Conservation (phyloP, 2,797 vertebrate genomes). For the Otus scops region DNA sequence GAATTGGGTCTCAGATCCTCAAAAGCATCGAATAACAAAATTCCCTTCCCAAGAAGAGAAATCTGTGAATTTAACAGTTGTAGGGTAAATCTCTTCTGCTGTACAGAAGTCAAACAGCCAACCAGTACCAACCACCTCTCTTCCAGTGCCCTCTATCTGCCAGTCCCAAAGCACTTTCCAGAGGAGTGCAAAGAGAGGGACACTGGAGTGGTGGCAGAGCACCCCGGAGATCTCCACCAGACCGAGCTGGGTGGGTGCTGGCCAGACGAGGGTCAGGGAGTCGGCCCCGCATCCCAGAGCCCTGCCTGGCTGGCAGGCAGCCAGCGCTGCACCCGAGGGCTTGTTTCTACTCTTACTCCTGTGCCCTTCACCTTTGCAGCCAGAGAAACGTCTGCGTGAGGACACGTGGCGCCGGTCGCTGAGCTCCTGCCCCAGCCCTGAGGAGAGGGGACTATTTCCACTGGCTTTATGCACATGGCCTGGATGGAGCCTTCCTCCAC, state of each 20-base stretch:
- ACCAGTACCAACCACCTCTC: not conserved
- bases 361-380: constrained; percentile 1
- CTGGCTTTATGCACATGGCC: not conserved
- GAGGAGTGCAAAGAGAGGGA: not conserved
- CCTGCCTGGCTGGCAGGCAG: rapidly evolving
- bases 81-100: not conserved
- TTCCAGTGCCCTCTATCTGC: not conserved
- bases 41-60: not conserved
- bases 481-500: constrained; percentile 37
- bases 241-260: rapidly evolving
- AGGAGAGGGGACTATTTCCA: not conserved
- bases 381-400: not conserved
- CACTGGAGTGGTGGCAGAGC: not conserved
- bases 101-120: not conserved
- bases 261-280: not conserved
- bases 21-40: not conserved
- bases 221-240: not conserved
- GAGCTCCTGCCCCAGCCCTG: not conserved
- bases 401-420: rapidly evolving
- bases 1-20: not conserved
- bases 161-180: not conserved
- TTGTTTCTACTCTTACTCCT: not conserved
- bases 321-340: not conserved
- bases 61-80: not conserved
- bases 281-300: rapidly evolving